Evolutionary conservation across 2,113 vertebrate species (phyloP).

Genomic region (Eira barbara): DNA sequence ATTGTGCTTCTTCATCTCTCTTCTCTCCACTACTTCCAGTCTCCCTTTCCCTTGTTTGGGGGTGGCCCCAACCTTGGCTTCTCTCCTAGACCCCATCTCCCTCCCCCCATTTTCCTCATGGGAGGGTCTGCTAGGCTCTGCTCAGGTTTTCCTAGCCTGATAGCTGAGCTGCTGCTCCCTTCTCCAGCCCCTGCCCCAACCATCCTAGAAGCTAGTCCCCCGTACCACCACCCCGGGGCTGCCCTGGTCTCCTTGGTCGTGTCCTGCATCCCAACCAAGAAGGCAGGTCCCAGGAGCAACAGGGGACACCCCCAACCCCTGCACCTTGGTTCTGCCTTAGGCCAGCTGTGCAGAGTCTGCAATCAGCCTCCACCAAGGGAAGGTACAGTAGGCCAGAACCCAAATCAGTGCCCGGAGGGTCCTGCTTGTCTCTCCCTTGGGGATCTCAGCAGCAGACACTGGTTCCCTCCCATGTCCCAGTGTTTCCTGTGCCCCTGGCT

Average conservation of each 20-base stretch:
- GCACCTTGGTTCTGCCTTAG: neutral
- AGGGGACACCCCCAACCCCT: fast-evolving
- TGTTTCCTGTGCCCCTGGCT: neutral
- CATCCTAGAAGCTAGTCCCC: neutral
- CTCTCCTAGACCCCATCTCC: neutral
- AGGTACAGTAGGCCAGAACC: neutral
- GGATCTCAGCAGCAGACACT: neutral
- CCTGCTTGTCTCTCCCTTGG: neutral
- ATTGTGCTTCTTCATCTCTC: neutral
- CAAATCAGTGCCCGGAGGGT: fast-evolving
- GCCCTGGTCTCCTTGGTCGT: neutral
- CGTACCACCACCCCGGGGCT: neutral
- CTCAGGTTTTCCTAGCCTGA: neutral
- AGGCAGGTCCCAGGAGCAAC: neutral
- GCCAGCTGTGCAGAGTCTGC: neutral
- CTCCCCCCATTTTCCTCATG: neutral
- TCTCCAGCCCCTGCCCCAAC: neutral
- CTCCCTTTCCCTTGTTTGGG: neutral
- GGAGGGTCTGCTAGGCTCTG: neutral
- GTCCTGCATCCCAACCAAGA: neutral
- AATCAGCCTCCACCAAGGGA: neutral
- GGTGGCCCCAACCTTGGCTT: neutral
- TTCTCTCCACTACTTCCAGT: neutral
- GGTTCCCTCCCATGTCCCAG: neutral
- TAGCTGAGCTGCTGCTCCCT: neutral